Evolutionary conservation across 2,888 invertebrate genomes (phyloP), one percentile per base, ranked within the genome.

Genomic region (Amphipyra berbera): DNA sequence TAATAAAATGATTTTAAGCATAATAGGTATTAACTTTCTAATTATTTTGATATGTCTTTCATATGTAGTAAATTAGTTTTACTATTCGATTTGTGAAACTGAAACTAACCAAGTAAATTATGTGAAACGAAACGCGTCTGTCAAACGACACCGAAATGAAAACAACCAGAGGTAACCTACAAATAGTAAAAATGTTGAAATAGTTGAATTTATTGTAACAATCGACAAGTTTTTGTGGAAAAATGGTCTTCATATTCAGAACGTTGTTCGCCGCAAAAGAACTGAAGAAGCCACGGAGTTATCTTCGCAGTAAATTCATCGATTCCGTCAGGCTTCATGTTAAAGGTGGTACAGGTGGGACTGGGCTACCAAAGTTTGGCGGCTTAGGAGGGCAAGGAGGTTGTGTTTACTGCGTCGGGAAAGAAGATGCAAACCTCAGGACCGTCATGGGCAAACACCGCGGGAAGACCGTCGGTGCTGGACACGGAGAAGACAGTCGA

Each of bases 341-440:
- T 0, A 96, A 96, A 86, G 99, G 97, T 2, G 99, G 99, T 2
- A 94, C 96, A 27, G 99, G 99, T 9, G 96, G 96, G 0, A 95
- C 96, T 66, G 96, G 96, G 0, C 91, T 96, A 15, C 97, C 97
- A 2, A 97, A 97, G 83, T 98, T 96, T 89, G 99, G 99, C 2
- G 99, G 98, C 0, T 90, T 97, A 10, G 99, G 99, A 9, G 99
- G 99, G 0, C 96, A 97, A 88, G 99, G 99, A 42, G 99, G 99
- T 2, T 96, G 97, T 89, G 96, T 99, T 2, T 96, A 96, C 80
- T 95, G 98, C 13, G 90, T 96, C 37, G 97, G 97, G 0, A 96
- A 96, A 78, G 96, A 97, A 82, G 93, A 93, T 21, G 80, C 96
- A 0, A 95, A 95, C 44, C 89, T 97, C 1, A 93, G 93, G 37